Evolutionary conservation across 2,888 invertebrate genomes (phyloP).

Genomic region (Pammene fasciana): DNA sequence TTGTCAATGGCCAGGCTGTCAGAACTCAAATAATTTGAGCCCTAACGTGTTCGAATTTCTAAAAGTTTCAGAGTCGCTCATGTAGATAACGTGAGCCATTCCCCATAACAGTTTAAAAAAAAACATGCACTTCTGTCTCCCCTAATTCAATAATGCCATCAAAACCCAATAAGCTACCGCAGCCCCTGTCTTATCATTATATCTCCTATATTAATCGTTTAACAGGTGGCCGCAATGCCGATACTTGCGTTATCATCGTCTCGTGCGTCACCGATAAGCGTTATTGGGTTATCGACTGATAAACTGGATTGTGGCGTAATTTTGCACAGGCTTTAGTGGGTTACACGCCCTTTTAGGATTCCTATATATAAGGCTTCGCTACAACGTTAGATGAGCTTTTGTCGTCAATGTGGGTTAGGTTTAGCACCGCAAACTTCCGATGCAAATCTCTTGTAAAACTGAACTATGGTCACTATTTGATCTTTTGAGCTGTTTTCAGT

Average conservation of each 20-base stretch:
- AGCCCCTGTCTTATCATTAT: conserved; percentile 39
- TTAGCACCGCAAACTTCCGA: too few species aligned
- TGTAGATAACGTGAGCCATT: too few species aligned
- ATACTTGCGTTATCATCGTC: conserved; percentile 54
- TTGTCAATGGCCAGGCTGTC: too few species aligned
- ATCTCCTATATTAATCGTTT: conserved; percentile 46
- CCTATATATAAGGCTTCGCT: not conserved
- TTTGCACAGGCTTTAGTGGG: conserved; percentile 6
- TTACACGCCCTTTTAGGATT: conserved; percentile 16
- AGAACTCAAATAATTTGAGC: too few species aligned
- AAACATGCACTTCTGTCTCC: not conserved
- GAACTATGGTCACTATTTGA: too few species aligned
- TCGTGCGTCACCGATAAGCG: conserved; percentile 61
- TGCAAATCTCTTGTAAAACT: too few species aligned
- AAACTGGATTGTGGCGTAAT: conserved; percentile 17
- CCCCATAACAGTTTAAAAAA: too few species aligned
- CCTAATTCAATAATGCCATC: conserved; percentile 20
- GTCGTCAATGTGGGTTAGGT: not conserved
- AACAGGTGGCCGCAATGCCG: conserved; percentile 54
- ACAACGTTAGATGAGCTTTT: not conserved
- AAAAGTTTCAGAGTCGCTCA: too few species aligned
- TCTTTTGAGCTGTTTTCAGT: too few species aligned
- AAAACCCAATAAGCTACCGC: conserved; percentile 29
- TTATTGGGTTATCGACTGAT: conserved; percentile 61
- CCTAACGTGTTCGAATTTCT: too few species aligned